Evolutionary conservation across 2,797 vertebrate species (phyloP), one percentile per base, ranked within the genome.

Genomic region (Enteromius unitaeniatus): DNA sequence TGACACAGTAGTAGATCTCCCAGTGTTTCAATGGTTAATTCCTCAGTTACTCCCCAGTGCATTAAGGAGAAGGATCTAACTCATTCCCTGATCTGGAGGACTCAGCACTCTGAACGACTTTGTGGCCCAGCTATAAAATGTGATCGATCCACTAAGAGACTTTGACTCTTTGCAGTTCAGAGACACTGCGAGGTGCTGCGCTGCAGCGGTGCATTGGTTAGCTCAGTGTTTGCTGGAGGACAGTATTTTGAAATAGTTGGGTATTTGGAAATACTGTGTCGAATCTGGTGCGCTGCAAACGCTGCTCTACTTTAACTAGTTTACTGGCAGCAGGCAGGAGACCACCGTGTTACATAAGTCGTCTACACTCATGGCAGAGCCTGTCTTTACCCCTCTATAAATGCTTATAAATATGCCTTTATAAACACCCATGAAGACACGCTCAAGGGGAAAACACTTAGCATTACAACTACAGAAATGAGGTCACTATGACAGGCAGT

Each of bases 321-420:
- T 85, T 77, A 76, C 81, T 78, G 67, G 42, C 89, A 88, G 40
- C 89, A 88, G 86, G 49, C 78, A 23, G 31, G 49, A 69, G 31
- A 75, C 45, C 45, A 51, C 81, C 55, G 21, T 55, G 83, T 95
- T 95, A 94, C 92, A 87, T 93, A 95, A 95, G 90, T 84, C 89
- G 90, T 94, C 93, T 93, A 89, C 91, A 89, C 90, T 91, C 91
- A 91, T 93, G 89, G 91, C 89, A 90, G 84, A 84, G 53, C 3
- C 65, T 73, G 87, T 90, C 81, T 89, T 88, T 91, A 55, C 75
- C 47, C 17, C 21, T 47, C 60, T n/a, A 23, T 80, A 84, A 82
- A 67, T 72, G 42, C 40, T 53, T 42, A n/a, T 34, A 55, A 62
- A 68, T 53, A 13, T 28, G 8, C 17, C 3, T 79, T 40, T 51